Percentiles rank a stretch among this genome's conserved stretches.
Evolutionary conservation across 2,113 vertebrate genomes (phyloP).

Genomic region (Coreoperca whiteheadi): DNA sequence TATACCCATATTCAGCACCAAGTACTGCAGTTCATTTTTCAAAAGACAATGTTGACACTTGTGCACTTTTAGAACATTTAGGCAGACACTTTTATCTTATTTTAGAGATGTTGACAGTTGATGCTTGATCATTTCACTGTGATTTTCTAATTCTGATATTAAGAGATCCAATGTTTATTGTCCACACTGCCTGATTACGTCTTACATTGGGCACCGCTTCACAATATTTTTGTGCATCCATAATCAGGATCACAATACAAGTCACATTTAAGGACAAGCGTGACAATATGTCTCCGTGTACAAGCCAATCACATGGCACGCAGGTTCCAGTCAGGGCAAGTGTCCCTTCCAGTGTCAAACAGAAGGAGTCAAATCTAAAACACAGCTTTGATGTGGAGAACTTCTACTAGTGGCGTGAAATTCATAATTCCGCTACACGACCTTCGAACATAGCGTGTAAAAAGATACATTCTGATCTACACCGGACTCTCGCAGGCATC

Average conservation of each 20-base stretch:
- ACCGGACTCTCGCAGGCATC: neutral
- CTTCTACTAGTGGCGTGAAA: neutral
- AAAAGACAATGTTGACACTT: neutral
- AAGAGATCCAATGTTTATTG: neutral
- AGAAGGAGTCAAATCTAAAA: neutral
- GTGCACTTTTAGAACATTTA: neutral
- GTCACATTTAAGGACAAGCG: too few species aligned
- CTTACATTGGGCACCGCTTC: neutral
- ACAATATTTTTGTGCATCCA: too few species aligned
- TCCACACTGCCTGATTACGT: neutral
- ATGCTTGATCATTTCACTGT: neutral
- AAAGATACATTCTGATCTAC: neutral
- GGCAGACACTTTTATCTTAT: too few species aligned
- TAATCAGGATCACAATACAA: too few species aligned
- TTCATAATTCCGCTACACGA: neutral
- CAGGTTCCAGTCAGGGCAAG: too few species aligned
- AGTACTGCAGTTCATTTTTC: constrained; percentile 6
- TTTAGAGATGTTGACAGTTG: neutral
- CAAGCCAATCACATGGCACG: neutral
- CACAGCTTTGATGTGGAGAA: neutral
- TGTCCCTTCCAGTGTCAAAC: neutral
- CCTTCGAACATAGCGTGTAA: neutral
- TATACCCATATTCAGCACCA: constrained; percentile 2
- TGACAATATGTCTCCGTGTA: neutral
- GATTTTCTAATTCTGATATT: neutral